Evolutionary conservation across 2,113 vertebrate genomes (phyloP).

Genomic region (Anolis sagrei): DNA sequence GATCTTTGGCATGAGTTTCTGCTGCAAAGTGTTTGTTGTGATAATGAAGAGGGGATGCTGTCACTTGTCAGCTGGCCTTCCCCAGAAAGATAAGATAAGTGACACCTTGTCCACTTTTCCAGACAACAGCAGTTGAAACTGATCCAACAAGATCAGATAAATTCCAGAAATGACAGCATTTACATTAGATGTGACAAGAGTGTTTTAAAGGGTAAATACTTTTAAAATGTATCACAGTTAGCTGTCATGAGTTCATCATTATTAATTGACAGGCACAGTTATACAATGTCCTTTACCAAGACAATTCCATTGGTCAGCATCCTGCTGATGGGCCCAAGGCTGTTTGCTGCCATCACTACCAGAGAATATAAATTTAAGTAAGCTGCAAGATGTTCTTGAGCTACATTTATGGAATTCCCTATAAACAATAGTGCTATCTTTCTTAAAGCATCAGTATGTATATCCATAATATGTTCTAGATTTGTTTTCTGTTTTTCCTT

Average conservation of each 20-base stretch:
- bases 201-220: not conserved
- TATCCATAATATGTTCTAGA: not conserved
- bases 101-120: not conserved
- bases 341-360: not conserved
- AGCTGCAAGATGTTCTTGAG: not conserved
- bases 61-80: not conserved
- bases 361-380: not conserved
- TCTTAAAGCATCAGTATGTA: not conserved
- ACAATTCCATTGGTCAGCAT: not conserved
- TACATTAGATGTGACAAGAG: not conserved
- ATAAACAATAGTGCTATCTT: not conserved
- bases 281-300: not conserved
- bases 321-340: not conserved
- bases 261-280: not conserved
- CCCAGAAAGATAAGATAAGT: not conserved
- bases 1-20: not conserved
- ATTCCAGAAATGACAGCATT: not conserved
- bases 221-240: not conserved
- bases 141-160: not conserved
- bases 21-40: not conserved
- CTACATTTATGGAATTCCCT: too few species aligned
- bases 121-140: not conserved
- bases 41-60: not conserved
- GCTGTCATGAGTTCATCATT: not conserved
- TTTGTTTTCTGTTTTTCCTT: constrained; percentile 46